Evolutionary conservation across 2,113 vertebrate species (phyloP).

Genomic region (Dryoscopus gambensis): DNA sequence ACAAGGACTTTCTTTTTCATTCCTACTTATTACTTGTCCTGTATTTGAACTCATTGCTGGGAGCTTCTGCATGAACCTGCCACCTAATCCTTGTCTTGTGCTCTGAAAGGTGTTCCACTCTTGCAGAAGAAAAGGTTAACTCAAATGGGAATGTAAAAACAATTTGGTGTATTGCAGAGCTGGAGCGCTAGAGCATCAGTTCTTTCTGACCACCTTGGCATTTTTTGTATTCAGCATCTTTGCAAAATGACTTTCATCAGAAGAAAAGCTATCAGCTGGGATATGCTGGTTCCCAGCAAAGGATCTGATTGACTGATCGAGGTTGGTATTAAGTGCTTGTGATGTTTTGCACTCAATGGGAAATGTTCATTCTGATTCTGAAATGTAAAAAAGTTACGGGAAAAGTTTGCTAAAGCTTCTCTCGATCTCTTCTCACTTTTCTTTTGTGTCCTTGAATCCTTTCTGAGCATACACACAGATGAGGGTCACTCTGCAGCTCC

Average conservation of each 20-base stretch:
- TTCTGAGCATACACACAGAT: neutral
- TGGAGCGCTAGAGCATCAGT: neutral
- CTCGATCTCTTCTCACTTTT: neutral
- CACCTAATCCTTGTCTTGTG: neutral
- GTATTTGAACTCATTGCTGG: neutral
- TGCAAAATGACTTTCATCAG: neutral
- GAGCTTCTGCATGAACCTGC: neutral
- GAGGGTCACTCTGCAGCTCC: neutral
- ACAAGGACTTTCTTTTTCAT: neutral
- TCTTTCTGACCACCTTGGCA: neutral
- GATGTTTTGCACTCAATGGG: neutral
- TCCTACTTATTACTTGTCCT: neutral
- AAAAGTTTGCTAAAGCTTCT: neutral
- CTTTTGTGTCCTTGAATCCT: neutral
- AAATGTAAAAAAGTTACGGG: neutral
- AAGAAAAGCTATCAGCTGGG: neutral
- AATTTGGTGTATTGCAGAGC: neutral
- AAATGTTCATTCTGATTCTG: neutral
- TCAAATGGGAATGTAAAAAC: neutral
- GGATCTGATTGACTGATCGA: neutral
- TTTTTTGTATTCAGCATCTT: neutral
- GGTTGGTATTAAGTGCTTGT: neutral
- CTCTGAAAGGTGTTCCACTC: neutral
- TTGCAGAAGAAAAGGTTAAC: neutral
- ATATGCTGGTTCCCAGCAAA: neutral